phyloP scores from a whole-genome alignment of 1,140 invertebrate species.

The Apis laboriosa region DNA sequence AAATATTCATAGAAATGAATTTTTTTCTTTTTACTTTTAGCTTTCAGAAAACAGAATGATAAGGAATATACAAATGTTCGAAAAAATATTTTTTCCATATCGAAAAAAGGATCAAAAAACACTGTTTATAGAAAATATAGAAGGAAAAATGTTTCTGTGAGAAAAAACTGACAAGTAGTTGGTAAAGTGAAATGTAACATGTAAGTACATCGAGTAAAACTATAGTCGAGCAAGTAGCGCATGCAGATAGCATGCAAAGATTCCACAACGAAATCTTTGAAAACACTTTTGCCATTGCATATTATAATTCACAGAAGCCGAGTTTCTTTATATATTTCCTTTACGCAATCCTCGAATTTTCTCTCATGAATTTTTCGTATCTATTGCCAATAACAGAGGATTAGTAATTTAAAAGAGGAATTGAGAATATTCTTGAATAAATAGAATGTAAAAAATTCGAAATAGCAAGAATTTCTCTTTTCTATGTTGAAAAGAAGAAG shows the following conservation, averaged over 20 bases:
- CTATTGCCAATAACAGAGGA: too few relatives aligned
- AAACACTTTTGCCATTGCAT: slow-evolving; percentile 33
- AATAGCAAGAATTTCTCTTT: too few relatives aligned
- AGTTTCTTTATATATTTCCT: background rate
- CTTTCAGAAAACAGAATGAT: too few relatives aligned
- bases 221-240: slow-evolving; percentile 13
- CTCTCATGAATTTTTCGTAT: background rate
- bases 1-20: too few relatives aligned
- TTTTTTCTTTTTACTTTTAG: too few relatives aligned
- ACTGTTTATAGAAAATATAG: background rate
- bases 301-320: background rate
- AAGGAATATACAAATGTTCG: too few relatives aligned
- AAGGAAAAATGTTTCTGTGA: slow-evolving; percentile 15
- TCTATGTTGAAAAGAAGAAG: background rate
- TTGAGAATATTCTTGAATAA: too few relatives aligned
- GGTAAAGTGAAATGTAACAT: slow-evolving; percentile 26
- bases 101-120: background rate
- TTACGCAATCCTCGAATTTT: background rate
- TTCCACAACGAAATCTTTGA: background rate
- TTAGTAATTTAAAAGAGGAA: too few relatives aligned
- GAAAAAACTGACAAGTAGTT: background rate
- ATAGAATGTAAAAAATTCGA: background rate
- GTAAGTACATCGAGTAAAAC: background rate
- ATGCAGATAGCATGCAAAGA: background rate
- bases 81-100: background rate